phyloP scores from a whole-genome alignment of 2,113 vertebrate genomes.

The Anhinga rufa region DNA sequence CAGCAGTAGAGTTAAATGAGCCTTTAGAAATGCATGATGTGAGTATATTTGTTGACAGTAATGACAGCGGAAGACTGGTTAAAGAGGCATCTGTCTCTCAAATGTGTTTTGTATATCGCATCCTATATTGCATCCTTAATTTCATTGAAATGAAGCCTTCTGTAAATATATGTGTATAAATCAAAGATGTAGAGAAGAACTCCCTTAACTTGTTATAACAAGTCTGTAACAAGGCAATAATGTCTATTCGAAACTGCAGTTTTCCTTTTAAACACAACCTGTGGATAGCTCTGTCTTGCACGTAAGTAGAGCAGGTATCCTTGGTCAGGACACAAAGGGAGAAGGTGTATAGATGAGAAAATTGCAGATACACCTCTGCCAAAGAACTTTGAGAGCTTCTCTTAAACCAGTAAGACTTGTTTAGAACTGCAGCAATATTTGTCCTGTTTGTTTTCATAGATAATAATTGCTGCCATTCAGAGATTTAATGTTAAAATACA shows the following conservation, averaged over 20 bases:
- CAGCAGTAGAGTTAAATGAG: background rate
- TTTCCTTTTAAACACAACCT: slow-evolving; percentile 15
- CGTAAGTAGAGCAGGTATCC: background rate
- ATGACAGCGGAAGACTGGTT: background rate
- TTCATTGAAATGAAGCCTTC: slow-evolving; percentile 26
- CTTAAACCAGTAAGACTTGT: background rate
- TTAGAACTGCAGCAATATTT: background rate
- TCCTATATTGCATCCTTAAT: background rate
- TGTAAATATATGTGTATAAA: background rate
- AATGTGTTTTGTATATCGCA: background rate
- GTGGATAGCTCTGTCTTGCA: background rate
- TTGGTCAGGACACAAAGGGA: background rate
- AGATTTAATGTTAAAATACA: background rate
- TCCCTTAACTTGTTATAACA: background rate
- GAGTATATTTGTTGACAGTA: slow-evolving; percentile 37
- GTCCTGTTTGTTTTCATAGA: background rate
- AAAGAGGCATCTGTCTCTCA: background rate
- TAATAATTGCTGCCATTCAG: background rate
- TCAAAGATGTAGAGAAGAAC: background rate
- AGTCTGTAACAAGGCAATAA: background rate
- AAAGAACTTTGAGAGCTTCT: background rate
- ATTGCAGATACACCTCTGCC: background rate
- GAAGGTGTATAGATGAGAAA: background rate
- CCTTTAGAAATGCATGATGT: slow-evolving; percentile 36
- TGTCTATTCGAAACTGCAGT: background rate